Conservation (phyloP, 2,888 invertebrate species). For the Hirtodrosophila histrioides region DNA sequence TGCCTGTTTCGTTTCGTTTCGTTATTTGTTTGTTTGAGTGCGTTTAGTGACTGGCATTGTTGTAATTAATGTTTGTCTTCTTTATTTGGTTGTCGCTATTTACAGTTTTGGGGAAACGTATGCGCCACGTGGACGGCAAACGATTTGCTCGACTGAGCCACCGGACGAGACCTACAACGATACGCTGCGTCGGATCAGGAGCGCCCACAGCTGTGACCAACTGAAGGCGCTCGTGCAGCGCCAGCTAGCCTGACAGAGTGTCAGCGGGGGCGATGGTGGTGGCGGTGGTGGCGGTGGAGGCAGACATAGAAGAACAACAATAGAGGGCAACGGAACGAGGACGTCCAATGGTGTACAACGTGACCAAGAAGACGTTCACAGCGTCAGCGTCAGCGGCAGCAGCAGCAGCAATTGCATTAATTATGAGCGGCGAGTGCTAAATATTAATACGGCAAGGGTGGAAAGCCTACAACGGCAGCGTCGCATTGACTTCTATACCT, state of each 20-base stretch:
- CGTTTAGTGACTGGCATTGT: slow-evolving; percentile 46
- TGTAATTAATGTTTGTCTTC: slow-evolving; percentile 70
- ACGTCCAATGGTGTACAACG: slow-evolving; percentile 22
- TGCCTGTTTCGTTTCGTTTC: slow-evolving; percentile 20
- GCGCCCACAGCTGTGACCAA: slow-evolving; percentile 69
- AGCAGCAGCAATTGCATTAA: slow-evolving; percentile 22
- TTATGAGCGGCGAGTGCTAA: slow-evolving; percentile 66
- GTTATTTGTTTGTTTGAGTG: slow-evolving; percentile 24
- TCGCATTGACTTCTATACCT: slow-evolving; percentile 62
- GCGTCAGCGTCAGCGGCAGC: slow-evolving; percentile 27
- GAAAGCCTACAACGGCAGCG: slow-evolving; percentile 64
- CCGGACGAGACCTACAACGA: slow-evolving; percentile 75
- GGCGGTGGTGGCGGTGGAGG: not conserved
- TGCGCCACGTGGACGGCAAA: slow-evolving; percentile 68
- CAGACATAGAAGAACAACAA: not conserved
- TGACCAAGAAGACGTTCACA: slow-evolving; percentile 18
- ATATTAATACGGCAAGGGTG: slow-evolving; percentile 60
- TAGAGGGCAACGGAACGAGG: slow-evolving; percentile 11
- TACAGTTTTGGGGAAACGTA: slow-evolving; percentile 76
- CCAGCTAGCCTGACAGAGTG: slow-evolving; percentile 45
- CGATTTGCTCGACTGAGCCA: slow-evolving; percentile 69
- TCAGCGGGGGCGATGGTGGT: slow-evolving; percentile 3
- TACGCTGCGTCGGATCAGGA: slow-evolving; percentile 75
- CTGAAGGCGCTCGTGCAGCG: slow-evolving; percentile 68
- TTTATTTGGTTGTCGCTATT: slow-evolving; percentile 51